Evolutionary conservation across 2,113 vertebrate genomes (phyloP), one percentile per base, ranked within the genome.

Genomic region (Formicarius rufipectus): DNA sequence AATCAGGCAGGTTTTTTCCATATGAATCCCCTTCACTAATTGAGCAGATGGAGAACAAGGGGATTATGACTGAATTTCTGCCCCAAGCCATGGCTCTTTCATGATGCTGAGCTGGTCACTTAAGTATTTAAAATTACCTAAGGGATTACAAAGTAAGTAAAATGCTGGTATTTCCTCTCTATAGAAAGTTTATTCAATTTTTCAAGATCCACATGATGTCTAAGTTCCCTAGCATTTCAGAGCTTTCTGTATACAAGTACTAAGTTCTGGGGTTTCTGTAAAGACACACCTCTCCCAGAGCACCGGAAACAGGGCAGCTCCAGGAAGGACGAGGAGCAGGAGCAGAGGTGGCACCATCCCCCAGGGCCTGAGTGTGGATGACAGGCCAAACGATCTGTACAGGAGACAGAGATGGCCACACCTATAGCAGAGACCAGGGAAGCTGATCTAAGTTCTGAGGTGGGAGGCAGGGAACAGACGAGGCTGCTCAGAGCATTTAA

Each of bases 341-440:
- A 74, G 16, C 3, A 13, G 30, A 31, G 30, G 11, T 33, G 17
- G 14, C 35, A 74, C 7, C 39, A 52, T 10, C 14, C 9, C 24
- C 22, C 24, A 35, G 37, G 47, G 40, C 40, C 39, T 39, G 7
- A 55, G 14, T 24, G 56, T 1, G 8, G 39, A n/a, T 1, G 5
- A 8, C 7, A 68, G 42, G 17, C 18, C 10, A 2, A 6, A 35
- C 1, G 3, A 37, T 30, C n/a, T 30, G 15, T 0, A 0, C 2
- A 16, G 6, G 19, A 33, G 19, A 52, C 17, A 73, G 47, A 58
- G 22, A 42, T 11, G 56, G 37, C 40, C 14, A 68, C 17, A 35
- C 1, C 24, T 21, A 1, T 4, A 8, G 49, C 68, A 84, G 22
- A 56, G 3, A 20, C 1, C 8, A 40, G 13, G 11, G 10, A 7